phyloP scores from a whole-genome alignment of 2,113 vertebrate genomes.

The Laticauda colubrina region DNA sequence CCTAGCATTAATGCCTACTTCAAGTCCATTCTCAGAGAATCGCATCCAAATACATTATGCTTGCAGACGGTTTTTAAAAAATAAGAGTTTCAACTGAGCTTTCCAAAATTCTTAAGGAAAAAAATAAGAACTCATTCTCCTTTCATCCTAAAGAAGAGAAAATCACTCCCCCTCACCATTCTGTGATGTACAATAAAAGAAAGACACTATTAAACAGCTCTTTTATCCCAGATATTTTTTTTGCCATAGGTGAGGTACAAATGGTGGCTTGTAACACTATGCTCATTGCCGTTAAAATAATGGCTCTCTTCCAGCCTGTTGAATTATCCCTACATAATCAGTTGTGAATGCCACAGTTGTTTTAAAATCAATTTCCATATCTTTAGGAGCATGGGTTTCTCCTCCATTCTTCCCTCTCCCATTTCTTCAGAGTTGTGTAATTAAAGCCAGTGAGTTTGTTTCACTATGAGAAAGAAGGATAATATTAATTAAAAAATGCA shows the following conservation, averaged over 20 bases:
- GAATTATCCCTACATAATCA: not conserved
- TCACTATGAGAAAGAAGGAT: constrained; percentile 32
- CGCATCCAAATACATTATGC: not conserved
- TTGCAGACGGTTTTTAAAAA: not conserved
- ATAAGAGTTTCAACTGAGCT: no score
- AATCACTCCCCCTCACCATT: not conserved
- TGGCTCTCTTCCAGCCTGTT: constrained; percentile 6
- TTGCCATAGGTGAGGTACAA: constrained; percentile 16
- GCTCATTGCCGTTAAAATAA: not conserved
- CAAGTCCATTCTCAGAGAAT: not conserved
- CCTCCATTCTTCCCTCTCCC: constrained; percentile 23
- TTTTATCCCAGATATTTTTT: constrained; percentile 9
- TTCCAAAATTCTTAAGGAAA: not conserved
- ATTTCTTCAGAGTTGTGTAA: constrained; percentile 1
- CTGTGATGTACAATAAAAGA: not conserved
- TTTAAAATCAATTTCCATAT: constrained; percentile 16
- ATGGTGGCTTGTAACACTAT: constrained; percentile 21
- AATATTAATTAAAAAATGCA: constrained; percentile 25
- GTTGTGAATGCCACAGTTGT: not conserved
- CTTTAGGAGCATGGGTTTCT: constrained; percentile 34
- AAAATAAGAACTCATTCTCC: no score
- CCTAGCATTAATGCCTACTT: not conserved
- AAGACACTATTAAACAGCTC: not conserved
- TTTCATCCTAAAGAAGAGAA: constrained; percentile 14
- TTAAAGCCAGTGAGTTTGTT: constrained; percentile 31